Percentiles rank a stretch among this genome's conserved stretches.
Evolutionary conservation across 2,113 vertebrate genomes (phyloP).

Genomic region (Leptobrachium ailaonicum): DNA sequence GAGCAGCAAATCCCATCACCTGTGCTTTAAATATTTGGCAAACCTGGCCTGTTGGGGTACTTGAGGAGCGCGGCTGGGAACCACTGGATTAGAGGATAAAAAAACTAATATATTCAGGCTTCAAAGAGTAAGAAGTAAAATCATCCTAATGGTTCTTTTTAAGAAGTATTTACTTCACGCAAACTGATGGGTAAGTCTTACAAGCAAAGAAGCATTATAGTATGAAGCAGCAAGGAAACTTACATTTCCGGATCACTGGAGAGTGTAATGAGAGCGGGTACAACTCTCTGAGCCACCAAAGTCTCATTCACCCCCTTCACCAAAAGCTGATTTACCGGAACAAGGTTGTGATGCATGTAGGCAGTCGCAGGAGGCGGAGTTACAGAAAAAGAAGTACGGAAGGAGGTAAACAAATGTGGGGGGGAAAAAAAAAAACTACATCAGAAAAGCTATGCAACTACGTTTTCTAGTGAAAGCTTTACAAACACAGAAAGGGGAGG

Average conservation of each 20-base stretch:
- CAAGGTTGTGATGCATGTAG: conserved; percentile 71
- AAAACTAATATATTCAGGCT: too few species aligned
- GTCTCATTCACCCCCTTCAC: conserved; percentile 99
- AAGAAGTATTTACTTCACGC: background rate
- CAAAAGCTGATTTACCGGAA: conserved; percentile 94
- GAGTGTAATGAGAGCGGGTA: conserved; percentile 99
- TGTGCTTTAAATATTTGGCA: too few species aligned
- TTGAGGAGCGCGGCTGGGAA: too few species aligned
- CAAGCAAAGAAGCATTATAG: conserved; percentile 64
- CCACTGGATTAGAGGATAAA: too few species aligned
- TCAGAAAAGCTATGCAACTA: conserved; percentile 79
- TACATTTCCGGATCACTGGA: conserved; percentile 99
- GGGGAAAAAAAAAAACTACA: conserved; percentile 67
- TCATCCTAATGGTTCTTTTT: too few species aligned
- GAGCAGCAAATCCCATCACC: too few species aligned
- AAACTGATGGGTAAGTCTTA: conserved; percentile 70
- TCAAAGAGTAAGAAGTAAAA: too few species aligned
- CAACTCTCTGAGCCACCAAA: conserved; percentile 99
- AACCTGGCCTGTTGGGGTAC: too few species aligned
- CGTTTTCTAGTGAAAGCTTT: conserved; percentile 64
- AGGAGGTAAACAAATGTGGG: conserved; percentile 73
- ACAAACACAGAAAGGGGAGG: conserved; percentile 61
- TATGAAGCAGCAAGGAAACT: conserved; percentile 81
- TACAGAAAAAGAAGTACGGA: conserved; percentile 52
- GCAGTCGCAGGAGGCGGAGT: conserved; percentile 79